Evolutionary conservation across 2,113 vertebrate species (phyloP).

Genomic region (Paracanthobrama guichenoti): DNA sequence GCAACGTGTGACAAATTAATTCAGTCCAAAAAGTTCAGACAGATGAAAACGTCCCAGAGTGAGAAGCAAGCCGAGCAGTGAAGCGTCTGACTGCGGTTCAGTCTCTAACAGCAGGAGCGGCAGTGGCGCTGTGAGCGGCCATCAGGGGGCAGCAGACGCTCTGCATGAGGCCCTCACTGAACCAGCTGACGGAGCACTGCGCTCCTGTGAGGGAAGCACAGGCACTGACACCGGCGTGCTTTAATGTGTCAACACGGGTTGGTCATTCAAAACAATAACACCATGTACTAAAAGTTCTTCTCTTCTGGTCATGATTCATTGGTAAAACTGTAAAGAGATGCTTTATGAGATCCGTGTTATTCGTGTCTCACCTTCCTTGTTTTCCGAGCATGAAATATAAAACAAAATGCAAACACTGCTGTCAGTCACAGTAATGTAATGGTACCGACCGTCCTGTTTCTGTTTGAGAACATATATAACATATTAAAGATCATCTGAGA

Average conservation of each 20-base stretch:
- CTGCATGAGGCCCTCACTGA: neutral
- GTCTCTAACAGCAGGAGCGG: too few species aligned
- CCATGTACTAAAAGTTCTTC: neutral
- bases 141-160: constrained; percentile 70
- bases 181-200: too few species aligned
- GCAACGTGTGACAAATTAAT: neutral
- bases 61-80: accelerated
- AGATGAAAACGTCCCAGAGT: neutral
- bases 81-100: too few species aligned
- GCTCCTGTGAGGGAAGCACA: too few species aligned
- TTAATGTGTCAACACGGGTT: too few species aligned
- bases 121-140: constrained; percentile 28
- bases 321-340: neutral
- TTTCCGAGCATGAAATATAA: neutral
- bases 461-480: neutral
- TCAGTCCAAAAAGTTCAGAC: neutral
- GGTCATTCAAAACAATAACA: neutral
- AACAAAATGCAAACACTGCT: neutral
- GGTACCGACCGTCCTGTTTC: neutral
- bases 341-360: neutral
- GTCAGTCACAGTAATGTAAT: neutral
- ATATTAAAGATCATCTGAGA: neutral
- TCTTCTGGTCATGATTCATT: neutral
- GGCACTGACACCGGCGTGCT: too few species aligned
- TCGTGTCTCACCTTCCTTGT: neutral